These are phyloP conservation scores for Halcyon badia DNA, from an alignment of 2,797 vertebrate genomes.

Conservation along the genomic window DNA sequence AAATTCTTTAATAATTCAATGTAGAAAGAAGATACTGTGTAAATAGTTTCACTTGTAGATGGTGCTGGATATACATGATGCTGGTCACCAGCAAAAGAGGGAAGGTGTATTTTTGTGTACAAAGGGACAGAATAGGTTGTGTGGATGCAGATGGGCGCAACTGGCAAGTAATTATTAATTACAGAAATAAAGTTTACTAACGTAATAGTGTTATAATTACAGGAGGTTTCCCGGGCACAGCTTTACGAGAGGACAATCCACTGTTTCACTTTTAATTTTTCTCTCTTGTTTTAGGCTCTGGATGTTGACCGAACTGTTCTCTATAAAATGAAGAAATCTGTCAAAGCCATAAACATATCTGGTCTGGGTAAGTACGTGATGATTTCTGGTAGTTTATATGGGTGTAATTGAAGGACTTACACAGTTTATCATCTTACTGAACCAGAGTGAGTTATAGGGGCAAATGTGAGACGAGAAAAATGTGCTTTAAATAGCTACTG, in stretches of 20 bases:
- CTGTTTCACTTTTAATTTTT: background rate
- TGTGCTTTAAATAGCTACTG: background rate
- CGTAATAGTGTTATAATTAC: background rate
- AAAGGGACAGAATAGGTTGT: background rate
- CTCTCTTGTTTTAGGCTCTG: conserved; percentile 85
- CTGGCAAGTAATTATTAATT: background rate
- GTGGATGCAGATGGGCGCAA: background rate
- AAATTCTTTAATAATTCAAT: conserved; percentile 12
- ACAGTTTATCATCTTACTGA: background rate
- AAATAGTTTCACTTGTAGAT: background rate
- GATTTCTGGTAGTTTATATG: background rate
- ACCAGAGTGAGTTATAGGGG: background rate
- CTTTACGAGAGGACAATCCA: background rate
- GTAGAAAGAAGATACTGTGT: background rate
- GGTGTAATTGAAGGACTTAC: background rate
- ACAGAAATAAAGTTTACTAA: background rate
- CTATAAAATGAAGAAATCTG: conserved; percentile 99
- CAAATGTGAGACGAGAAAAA: background rate
- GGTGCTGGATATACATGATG: background rate
- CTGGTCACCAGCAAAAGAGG: background rate
- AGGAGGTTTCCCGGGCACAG: background rate
- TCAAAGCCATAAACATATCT: conserved; percentile 97
- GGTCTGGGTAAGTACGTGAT: conserved; percentile 91
- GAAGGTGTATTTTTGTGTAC: background rate
- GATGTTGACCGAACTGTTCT: conserved; percentile 97